These are phyloP conservation scores for Bucco capensis DNA, from an alignment of 2,113 vertebrate species.

Conservation along the genomic window DNA sequence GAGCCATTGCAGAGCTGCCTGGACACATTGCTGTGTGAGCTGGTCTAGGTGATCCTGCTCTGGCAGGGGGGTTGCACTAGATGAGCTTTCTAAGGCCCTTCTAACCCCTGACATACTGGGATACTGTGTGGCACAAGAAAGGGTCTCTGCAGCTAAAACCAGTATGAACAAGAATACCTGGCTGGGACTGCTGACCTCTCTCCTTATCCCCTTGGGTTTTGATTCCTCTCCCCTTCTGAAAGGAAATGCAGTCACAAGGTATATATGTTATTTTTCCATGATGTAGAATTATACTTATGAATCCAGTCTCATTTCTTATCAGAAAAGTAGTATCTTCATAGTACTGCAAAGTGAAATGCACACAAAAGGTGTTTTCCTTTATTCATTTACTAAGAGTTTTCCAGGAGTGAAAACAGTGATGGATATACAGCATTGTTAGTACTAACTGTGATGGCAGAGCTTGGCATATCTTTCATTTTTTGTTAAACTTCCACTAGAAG, in stretches of 20 bases:
- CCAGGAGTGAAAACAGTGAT: fast-evolving
- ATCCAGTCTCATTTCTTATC: neutral
- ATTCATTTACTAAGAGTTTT: neutral
- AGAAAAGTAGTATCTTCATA: neutral
- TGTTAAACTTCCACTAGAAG: neutral
- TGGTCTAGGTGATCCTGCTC: too few relatives aligned
- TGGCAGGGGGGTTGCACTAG: too few relatives aligned
- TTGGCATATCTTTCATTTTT: neutral
- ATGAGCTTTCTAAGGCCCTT: too few relatives aligned
- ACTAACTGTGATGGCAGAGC: neutral
- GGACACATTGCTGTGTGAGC: too few relatives aligned
- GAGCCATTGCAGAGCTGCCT: too few relatives aligned
- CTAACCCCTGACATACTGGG: too few relatives aligned
- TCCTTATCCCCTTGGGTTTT: fast-evolving
- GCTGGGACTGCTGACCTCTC: neutral
- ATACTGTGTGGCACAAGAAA: neutral
- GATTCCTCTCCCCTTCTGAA: neutral
- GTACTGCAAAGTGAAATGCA: neutral
- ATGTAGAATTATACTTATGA: neutral
- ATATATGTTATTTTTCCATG: neutral
- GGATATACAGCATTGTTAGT: neutral
- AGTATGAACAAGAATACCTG: neutral
- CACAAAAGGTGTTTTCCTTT: neutral
- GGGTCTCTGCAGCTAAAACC: neutral
- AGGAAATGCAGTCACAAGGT: neutral